These are phyloP conservation scores for Meloe dianella DNA, from an alignment of 2,888 invertebrate species.

Conservation along the genomic window DNA sequence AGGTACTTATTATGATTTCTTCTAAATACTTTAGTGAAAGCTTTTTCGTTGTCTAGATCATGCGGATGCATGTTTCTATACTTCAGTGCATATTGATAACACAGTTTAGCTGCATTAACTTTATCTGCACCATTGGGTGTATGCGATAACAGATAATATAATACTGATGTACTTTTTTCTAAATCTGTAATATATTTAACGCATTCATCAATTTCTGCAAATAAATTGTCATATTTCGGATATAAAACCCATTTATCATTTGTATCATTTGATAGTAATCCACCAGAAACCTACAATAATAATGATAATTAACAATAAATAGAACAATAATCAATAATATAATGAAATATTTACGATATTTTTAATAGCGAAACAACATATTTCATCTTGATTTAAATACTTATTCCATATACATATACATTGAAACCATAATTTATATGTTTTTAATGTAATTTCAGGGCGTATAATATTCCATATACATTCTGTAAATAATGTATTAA, in stretches of 20 bases:
- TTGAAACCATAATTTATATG: constrained; percentile 61
- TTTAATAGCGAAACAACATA: constrained; percentile 62
- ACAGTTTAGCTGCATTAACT: constrained; percentile 60
- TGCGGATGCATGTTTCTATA: constrained; percentile 48
- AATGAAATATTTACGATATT: constrained; percentile 52
- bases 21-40: constrained; percentile 45
- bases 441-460: constrained; percentile 60
- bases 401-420: constrained; percentile 50
- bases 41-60: constrained; percentile 39
- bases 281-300: constrained; percentile 36
- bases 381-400: constrained; percentile 57
- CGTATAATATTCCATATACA: constrained; percentile 60
- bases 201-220: constrained; percentile 56
- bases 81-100: constrained; percentile 58
- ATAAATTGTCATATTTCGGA: constrained; percentile 50
- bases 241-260: constrained; percentile 50
- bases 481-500: constrained; percentile 48
- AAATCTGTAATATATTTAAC: constrained; percentile 52
- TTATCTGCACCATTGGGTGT: constrained; percentile 60
- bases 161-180: constrained; percentile 54
- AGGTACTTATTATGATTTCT: too few species aligned
- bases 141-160: constrained; percentile 49
- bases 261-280: constrained; percentile 31
- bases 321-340: too few species aligned
- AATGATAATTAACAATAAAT: too few species aligned